phyloP scores from a whole-genome alignment of 2,888 invertebrate species.

The Eulithis prunata region DNA sequence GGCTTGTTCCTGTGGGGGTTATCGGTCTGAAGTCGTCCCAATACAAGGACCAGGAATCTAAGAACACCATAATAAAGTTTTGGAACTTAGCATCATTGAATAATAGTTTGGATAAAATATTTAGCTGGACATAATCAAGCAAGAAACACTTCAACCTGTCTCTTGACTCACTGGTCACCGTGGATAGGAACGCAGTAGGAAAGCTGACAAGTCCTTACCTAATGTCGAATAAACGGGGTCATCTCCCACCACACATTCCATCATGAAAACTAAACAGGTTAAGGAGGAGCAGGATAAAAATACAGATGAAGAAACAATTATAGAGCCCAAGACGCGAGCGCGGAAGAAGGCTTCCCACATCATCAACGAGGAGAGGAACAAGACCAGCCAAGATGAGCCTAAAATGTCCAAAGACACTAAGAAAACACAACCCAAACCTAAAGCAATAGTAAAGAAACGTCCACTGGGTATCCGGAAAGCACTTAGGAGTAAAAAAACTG shows the following conservation, averaged over 20 bases:
- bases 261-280: slow-evolving; percentile 81
- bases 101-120: slow-evolving; percentile 8
- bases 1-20: slow-evolving; percentile 56
- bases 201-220: slow-evolving; percentile 66
- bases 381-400: slow-evolving; percentile 71
- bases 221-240: slow-evolving; percentile 79
- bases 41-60: slow-evolving; percentile 47
- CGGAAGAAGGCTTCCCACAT: slow-evolving; percentile 77
- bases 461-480: slow-evolving; percentile 78
- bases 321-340: slow-evolving; percentile 79
- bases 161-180: slow-evolving; percentile 49
- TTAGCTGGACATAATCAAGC: slow-evolving; percentile 11
- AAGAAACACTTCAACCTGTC: slow-evolving; percentile 6
- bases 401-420: slow-evolving; percentile 76
- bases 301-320: slow-evolving; percentile 71
- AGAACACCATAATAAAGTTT: slow-evolving; percentile 34
- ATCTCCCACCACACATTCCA: slow-evolving; percentile 79
- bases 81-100: slow-evolving; percentile 36
- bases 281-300: slow-evolving; percentile 78
- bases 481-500: slow-evolving; percentile 73
- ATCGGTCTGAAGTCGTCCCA: slow-evolving; percentile 55
- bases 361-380: slow-evolving; percentile 70
- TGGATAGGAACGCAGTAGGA: slow-evolving; percentile 52
- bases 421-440: slow-evolving; percentile 69
- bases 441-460: slow-evolving; percentile 72